These are phyloP conservation scores for Peucedramus taeniatus DNA, from an alignment of 2,113 vertebrate genomes.

Conservation along the genomic window DNA sequence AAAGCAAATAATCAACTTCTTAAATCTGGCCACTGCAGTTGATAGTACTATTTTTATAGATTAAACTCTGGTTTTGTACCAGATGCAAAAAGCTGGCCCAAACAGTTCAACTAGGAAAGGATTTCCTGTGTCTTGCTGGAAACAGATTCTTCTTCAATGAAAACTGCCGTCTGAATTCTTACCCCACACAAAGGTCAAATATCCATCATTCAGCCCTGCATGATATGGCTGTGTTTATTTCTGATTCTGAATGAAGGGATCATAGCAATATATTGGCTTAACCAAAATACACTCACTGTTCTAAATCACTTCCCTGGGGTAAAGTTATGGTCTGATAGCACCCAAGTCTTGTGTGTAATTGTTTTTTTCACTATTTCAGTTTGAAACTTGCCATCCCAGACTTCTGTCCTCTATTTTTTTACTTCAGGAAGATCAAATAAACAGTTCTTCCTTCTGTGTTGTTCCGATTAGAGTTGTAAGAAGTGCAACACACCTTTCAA, in stretches of 20 bases:
- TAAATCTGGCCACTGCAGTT: background rate
- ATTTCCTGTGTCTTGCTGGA: background rate
- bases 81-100: background rate
- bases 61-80: background rate
- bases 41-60: background rate
- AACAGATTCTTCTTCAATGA: background rate
- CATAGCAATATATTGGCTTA: background rate
- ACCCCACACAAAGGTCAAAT: background rate
- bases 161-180: background rate
- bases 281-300: background rate
- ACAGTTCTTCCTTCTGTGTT: conserved; percentile 22
- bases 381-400: background rate
- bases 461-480: conserved; percentile 82
- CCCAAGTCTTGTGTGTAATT: background rate
- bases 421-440: background rate
- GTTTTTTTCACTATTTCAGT: background rate
- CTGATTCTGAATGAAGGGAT: background rate
- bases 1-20: background rate
- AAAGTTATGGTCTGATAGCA: background rate
- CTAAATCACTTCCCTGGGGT: background rate
- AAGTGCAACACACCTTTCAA: conserved; percentile 88
- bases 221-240: background rate
- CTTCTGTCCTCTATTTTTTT: background rate
- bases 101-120: background rate
- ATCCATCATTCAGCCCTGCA: background rate